Percentiles rank a stretch among this genome's conserved stretches.
These are phyloP conservation scores for Bubo scandiacus DNA, from an alignment of 2,113 vertebrate species.

Conservation along the genomic window DNA sequence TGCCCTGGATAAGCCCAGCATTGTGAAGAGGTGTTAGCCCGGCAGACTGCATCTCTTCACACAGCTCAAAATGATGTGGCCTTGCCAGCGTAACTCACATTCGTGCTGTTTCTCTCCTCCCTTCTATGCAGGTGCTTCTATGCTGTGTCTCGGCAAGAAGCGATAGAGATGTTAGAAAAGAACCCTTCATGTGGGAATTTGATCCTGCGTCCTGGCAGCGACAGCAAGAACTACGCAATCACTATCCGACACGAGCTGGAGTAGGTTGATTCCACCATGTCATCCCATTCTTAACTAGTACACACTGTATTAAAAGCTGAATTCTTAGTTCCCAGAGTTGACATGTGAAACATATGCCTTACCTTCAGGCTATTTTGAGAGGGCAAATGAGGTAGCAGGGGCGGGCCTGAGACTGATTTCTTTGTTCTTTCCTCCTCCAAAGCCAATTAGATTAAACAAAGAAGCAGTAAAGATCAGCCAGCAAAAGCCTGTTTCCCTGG, in stretches of 20 bases:
- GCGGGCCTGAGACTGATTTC: not conserved
- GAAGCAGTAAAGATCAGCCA: not conserved
- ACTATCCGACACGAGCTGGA: slow-evolving; percentile 31
- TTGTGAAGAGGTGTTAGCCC: not conserved
- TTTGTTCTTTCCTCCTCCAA: not conserved
- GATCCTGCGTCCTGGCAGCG: slow-evolving; percentile 69
- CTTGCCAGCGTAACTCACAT: not conserved
- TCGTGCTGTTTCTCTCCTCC: not conserved
- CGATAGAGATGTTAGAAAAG: slow-evolving; percentile 63
- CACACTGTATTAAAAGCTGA: not conserved
- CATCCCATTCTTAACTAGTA: not conserved
- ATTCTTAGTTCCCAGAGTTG: not conserved
- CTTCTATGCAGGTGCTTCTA: slow-evolving; percentile 68
- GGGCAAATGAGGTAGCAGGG: not conserved
- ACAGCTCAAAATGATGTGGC: rapidly evolving
- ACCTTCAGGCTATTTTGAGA: not conserved
- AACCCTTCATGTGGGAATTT: slow-evolving; percentile 64
- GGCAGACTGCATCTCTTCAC: rapidly evolving
- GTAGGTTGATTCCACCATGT: slow-evolving; percentile 37
- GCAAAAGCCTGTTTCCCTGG: not conserved
- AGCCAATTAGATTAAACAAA: not conserved
- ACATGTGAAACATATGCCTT: not conserved
- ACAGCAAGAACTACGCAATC: slow-evolving; percentile 67
- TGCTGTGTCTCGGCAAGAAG: slow-evolving; percentile 65
- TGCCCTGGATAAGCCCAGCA: not conserved